A percentile compares a stretch with the other conserved stretches of the same genome.
These are phyloP conservation scores for Hecatera dysodea DNA, from an alignment of 2,888 invertebrate species.

Conservation along the genomic window DNA sequence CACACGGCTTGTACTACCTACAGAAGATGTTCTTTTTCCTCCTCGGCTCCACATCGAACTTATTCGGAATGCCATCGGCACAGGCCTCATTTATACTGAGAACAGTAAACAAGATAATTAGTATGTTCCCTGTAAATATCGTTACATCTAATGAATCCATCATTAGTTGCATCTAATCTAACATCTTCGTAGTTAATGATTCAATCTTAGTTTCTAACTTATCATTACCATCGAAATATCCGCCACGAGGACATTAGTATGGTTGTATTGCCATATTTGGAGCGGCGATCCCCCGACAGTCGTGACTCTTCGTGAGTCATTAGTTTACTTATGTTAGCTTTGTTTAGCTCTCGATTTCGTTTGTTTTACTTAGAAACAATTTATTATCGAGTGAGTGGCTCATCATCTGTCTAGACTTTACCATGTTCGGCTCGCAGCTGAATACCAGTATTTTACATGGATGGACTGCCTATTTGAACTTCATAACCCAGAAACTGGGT, in stretches of 20 bases:
- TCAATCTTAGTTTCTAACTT: constrained; percentile 51
- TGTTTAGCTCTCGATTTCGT: constrained; percentile 59
- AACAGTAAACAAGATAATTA: constrained; percentile 34
- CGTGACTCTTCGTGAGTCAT: constrained; percentile 56
- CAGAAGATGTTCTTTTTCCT: too few species aligned
- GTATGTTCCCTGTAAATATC: constrained; percentile 19
- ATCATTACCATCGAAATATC: constrained; percentile 56
- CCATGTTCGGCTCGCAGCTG: neutral
- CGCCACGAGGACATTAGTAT: constrained; percentile 33
- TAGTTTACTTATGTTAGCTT: constrained; percentile 2
- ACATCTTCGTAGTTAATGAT: constrained; percentile 43
- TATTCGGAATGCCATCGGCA: too few species aligned
- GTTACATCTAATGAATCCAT: constrained; percentile 42
- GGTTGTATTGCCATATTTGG: constrained; percentile 53
- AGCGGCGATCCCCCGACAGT: constrained; percentile 43
- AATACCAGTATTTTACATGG: neutral
- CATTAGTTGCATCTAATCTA: constrained; percentile 38
- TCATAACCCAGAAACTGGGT: neutral
- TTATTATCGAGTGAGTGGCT: constrained; percentile 9
- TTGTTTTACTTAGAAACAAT: constrained; percentile 33
- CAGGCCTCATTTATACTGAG: neutral
- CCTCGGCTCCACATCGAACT: too few species aligned
- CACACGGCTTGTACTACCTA: too few species aligned
- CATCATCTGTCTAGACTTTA: neutral
- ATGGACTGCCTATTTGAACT: neutral